Evolutionary conservation across 2,113 vertebrate genomes (phyloP).

Genomic region (Nematolebias whitei): DNA sequence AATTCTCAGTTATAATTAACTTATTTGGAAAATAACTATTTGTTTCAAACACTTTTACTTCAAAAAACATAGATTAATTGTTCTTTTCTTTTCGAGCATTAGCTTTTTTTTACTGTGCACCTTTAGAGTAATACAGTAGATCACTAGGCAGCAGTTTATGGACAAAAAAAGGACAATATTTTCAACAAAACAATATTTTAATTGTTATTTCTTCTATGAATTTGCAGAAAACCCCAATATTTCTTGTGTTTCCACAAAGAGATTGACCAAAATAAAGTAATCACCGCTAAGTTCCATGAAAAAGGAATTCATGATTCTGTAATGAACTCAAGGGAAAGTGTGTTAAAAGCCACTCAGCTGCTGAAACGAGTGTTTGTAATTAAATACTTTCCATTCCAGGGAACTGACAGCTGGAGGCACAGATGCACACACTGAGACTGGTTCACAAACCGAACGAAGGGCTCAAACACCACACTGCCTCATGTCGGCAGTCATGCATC

Average conservation of each 20-base stretch:
- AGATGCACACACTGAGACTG: conserved; percentile 13
- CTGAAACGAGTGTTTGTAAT: conserved; percentile 37
- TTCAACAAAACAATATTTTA: background rate
- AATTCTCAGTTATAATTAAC: too few species aligned
- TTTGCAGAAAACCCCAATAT: background rate
- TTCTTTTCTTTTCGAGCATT: too few species aligned
- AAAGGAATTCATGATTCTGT: conserved; percentile 35
- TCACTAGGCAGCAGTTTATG: too few species aligned
- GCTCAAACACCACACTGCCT: conserved; percentile 1
- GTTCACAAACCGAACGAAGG: conserved; percentile 15
- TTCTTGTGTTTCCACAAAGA: conserved; percentile 23
- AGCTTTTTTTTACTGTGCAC: too few species aligned
- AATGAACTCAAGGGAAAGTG: conserved; percentile 35
- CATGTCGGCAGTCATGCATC: conserved; percentile 31
- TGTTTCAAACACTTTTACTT: too few species aligned
- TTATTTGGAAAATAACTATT: too few species aligned
- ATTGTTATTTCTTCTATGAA: background rate
- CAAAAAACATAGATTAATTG: too few species aligned
- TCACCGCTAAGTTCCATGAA: conserved; percentile 36
- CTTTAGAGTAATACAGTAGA: too few species aligned
- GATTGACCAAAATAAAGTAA: conserved; percentile 26
- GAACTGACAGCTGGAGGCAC: conserved; percentile 40
- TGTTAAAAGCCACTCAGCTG: conserved; percentile 36
- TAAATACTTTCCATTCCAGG: conserved; percentile 46
- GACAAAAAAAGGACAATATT: background rate